Evolutionary conservation across 30 jellyfish, hydroid and myxozoan genomes (phyloP).

Genomic region (Aurelia sp.): DNA sequence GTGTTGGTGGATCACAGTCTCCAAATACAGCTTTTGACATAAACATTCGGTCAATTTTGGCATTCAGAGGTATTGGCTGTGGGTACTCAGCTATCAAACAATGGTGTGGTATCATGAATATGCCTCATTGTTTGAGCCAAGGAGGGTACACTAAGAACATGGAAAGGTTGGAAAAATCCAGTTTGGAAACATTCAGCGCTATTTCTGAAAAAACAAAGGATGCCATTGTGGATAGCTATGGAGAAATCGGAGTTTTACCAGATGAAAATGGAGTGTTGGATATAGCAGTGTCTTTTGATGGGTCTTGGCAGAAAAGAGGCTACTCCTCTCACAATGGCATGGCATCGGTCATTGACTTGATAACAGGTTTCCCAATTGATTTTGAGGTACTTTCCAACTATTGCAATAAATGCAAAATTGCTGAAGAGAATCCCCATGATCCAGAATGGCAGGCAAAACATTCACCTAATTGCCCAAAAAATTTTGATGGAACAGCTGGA

Average conservation of each 20-base stretch:
- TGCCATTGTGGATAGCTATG: not conserved
- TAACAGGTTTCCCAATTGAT: slow-evolving; percentile 44
- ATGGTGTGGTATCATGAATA: slow-evolving; percentile 35
- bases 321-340: too few relatives aligned
- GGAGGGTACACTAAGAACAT: not conserved
- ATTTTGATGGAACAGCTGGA: not conserved
- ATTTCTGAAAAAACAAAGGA: not conserved
- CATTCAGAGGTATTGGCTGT: slow-evolving; percentile 52
- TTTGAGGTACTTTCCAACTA: slow-evolving; percentile 30
- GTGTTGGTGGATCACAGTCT: not conserved
- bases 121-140: slow-evolving; percentile 20
- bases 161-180: not conserved
- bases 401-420: slow-evolving; percentile 39
- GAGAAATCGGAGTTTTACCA: slow-evolving; percentile 30
- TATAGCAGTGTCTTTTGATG: too few relatives aligned
- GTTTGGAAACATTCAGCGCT: not conserved
- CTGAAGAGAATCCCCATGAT: not conserved
- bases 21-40: slow-evolving; percentile 9
- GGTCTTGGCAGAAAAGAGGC: slow-evolving; percentile 40
- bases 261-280: slow-evolving; percentile 14
- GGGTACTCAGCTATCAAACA: slow-evolving; percentile 42
- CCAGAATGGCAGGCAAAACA: slow-evolving; percentile 21
- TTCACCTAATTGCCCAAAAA: not conserved
- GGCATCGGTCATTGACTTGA: slow-evolving; percentile 47
- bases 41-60: slow-evolving; percentile 26